A percentile compares a stretch with the other conserved stretches of the same genome.
phyloP scores from a whole-genome alignment of 2,888 invertebrate species.

The Stenolophus ochropezus region DNA sequence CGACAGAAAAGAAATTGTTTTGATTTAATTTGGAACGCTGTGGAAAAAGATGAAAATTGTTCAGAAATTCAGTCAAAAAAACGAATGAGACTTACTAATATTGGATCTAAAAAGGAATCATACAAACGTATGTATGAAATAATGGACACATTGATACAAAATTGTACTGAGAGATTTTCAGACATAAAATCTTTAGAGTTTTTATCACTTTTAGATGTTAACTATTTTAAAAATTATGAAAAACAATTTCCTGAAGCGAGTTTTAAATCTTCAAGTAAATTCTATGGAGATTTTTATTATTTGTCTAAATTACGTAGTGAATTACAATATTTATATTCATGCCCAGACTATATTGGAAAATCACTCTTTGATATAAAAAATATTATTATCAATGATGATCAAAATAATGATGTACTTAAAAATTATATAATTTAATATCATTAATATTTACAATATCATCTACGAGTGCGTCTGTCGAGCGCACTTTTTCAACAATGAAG shows the following conservation, averaged over 20 bases:
- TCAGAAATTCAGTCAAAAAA: not conserved
- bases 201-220: conserved; percentile 1
- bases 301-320: not conserved
- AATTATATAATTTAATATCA: not conserved
- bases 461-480: no score
- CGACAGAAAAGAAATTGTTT: not conserved
- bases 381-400: no score
- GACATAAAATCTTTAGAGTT: not conserved
- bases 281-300: not conserved
- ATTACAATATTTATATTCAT: not conserved
- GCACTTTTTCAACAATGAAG: no score
- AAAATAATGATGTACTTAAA: no score
- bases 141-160: not conserved
- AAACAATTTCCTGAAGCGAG: not conserved
- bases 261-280: no score
- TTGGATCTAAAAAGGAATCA: not conserved
- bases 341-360: not conserved
- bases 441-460: not conserved
- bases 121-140: not conserved
- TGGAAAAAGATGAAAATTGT: not conserved
- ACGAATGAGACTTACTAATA: not conserved
- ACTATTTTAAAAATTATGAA: no score
- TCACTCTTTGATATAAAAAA: not conserved
- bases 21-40: not conserved
- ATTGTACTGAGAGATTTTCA: not conserved